Percentiles rank a stretch among this genome's conserved stretches.
These are phyloP conservation scores for Spialia ferax DNA, from an alignment of 2,888 invertebrate genomes.

Conservation along the genomic window DNA sequence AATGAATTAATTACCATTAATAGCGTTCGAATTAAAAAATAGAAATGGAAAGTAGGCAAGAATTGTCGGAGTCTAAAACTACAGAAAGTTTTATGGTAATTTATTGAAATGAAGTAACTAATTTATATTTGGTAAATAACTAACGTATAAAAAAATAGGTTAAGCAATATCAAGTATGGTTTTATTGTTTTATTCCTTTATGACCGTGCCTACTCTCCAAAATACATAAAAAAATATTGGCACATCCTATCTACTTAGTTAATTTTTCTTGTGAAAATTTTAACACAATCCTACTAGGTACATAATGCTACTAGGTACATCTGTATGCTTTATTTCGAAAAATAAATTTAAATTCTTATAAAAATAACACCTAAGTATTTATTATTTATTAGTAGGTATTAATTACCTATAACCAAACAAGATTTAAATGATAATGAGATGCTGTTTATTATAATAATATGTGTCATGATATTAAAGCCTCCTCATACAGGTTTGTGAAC, in stretches of 20 bases:
- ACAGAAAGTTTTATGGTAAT: conserved; percentile 21
- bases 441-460: conserved; percentile 21
- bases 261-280: no score
- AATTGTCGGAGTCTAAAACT: neutral
- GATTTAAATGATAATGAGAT: conserved; percentile 30
- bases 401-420: conserved; percentile 8
- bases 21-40: neutral
- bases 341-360: no score
- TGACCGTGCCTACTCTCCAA: no score
- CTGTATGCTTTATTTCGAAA: no score
- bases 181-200: neutral
- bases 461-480: conserved; percentile 53
- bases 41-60: conserved; percentile 18
- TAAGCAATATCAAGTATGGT: neutral
- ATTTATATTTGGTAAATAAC: neutral
- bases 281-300: no score
- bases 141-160: neutral
- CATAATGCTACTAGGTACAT: no score
- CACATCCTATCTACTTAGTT: no score
- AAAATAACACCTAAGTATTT: neutral
- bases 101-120: neutral
- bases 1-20: neutral
- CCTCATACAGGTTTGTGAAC: conserved; percentile 74
- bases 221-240: no score
- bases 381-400: no score